A percentile compares a stretch with the other conserved stretches of the same genome.
Evolutionary conservation across 2,113 vertebrate species (phyloP).

Genomic region (Hypomesus transpacificus): DNA sequence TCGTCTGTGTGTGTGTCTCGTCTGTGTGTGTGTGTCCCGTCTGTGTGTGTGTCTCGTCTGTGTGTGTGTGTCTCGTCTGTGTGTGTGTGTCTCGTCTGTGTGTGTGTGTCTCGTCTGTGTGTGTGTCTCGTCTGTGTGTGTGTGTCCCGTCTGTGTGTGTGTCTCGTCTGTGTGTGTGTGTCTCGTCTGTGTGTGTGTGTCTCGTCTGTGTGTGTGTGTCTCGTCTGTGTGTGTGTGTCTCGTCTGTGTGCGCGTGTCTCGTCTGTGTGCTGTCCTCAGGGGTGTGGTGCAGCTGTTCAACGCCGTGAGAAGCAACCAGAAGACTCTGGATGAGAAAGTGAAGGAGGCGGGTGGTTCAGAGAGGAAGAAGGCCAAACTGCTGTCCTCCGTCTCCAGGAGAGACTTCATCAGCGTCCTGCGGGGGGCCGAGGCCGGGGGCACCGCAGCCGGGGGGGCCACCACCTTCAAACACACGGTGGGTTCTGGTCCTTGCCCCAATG

Average conservation of each 20-base stretch:
- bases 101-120: too few species aligned
- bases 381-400: slow-evolving; percentile 85
- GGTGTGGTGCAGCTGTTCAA: slow-evolving; percentile 95
- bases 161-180: too few species aligned
- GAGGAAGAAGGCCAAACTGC: slow-evolving; percentile 84
- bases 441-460: slow-evolving; percentile 18
- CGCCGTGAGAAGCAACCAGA: slow-evolving; percentile 87
- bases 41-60: too few species aligned
- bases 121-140: too few species aligned
- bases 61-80: too few species aligned
- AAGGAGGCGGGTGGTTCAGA: slow-evolving; percentile 82
- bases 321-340: slow-evolving; percentile 77
- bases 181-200: too few species aligned
- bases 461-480: slow-evolving; percentile 64
- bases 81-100: too few species aligned
- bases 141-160: too few species aligned
- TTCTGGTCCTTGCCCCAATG: neutral
- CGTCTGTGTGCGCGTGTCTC: too few species aligned
- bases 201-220: too few species aligned
- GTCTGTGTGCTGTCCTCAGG: slow-evolving; percentile 54
- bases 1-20: too few species aligned
- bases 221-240: neutral
- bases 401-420: slow-evolving; percentile 90
- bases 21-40: too few species aligned
- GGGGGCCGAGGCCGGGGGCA: slow-evolving; percentile 55